These are phyloP conservation scores for Andrena chrysosceles DNA, from an alignment of 2,888 invertebrate species.

Conservation along the genomic window DNA sequence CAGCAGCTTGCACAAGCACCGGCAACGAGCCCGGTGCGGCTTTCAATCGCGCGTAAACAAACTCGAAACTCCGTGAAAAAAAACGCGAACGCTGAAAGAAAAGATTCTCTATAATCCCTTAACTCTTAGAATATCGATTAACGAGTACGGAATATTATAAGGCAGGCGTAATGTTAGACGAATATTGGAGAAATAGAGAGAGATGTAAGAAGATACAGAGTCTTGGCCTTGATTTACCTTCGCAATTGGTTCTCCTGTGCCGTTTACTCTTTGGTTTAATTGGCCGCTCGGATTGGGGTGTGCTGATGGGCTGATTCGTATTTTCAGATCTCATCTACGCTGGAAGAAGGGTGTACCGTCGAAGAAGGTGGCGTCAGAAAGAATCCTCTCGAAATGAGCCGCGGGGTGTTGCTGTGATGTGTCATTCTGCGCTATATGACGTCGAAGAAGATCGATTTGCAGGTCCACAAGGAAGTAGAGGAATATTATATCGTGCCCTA, in stretches of 20 bases:
- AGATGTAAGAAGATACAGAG: constrained; percentile 1
- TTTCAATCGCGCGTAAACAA: constrained; percentile 47
- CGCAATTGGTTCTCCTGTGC: not conserved
- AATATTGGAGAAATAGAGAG: constrained; percentile 7
- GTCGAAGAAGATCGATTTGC: no score
- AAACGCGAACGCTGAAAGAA: not conserved
- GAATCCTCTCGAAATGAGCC: not conserved
- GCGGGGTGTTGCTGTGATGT: no score
- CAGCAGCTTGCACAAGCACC: constrained; percentile 74
- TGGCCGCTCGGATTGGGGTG: not conserved
- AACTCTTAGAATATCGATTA: not conserved
- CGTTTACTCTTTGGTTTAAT: not conserved
- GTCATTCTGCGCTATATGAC: no score
- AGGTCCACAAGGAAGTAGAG: no score
- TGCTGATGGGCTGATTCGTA: constrained; percentile 25
- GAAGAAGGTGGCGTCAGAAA: not conserved
- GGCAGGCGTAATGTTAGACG: not conserved
- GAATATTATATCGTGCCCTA: no score
- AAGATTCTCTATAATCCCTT: not conserved
- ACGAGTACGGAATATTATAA: not conserved
- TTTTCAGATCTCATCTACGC: constrained; percentile 25
- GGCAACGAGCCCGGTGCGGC: constrained; percentile 59
- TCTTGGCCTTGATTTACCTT: not conserved
- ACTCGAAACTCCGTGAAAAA: not conserved
- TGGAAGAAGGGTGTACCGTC: not conserved